Evolutionary conservation across 2,888 invertebrate species (phyloP), one percentile per base, ranked within the genome.

Genomic region (Notodonta ziczac): DNA sequence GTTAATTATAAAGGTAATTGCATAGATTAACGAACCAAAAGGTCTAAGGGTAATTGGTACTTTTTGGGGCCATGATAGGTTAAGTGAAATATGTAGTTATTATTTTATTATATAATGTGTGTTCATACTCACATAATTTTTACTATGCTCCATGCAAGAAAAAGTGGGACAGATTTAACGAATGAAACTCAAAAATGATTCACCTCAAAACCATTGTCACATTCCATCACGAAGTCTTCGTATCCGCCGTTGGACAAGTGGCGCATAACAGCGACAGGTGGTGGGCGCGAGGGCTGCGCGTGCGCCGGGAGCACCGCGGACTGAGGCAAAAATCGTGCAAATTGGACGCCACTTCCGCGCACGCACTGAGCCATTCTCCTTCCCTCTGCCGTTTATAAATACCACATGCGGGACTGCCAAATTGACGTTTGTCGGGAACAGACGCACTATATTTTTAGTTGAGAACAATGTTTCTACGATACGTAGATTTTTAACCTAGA

Each of bases 201-300:
- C 81, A 92, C 93, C 91, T 92, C 92, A 81, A 92, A 92, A 74
- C 92, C 89, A 78, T 88, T 86, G 70, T 87, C 86, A 77, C 82
- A 81, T 78, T 91, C 91, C 93, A 93, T 93, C 46, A 91, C 80
- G 81, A 93, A 91, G 62, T 89, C 86, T 62, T 89, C 81, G 78
- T 86, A 92, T 67, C 87, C 87, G 74, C 81, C 77, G 69, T 80
- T 81, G 46, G 86, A 80, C 57, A 85, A 76, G 63, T 79, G 76
- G 73, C 89, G 87, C 87, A 88, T 89, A 80, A 82, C 84, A 82
- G 65, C 71, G 39, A 67, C 50, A 57, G 61, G 66, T 56, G 46
- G 55, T 51, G 64, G 57, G 56, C 65, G 58, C 59, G 63, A 69
- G 59, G 65, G 67, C 59, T 73, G 74, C 70, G 79, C 73, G 60